Percentiles rank a stretch among this genome's conserved stretches.
Conservation (phyloP, 2,797 vertebrate species). For the Naso thynnoides region DNA sequence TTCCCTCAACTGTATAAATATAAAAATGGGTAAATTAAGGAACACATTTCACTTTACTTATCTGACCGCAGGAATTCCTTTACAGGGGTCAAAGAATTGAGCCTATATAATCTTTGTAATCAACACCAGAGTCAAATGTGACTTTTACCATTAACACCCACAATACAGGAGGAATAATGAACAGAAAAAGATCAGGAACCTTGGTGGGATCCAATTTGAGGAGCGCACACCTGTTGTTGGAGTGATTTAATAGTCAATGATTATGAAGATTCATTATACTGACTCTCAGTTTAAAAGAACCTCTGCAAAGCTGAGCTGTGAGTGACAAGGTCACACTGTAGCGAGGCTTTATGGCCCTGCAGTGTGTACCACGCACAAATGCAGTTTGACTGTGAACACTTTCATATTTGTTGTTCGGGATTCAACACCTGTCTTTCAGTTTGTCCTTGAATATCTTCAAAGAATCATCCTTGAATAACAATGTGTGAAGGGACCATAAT, state of each 20-base stretch:
- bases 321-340: constrained; percentile 45
- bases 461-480: constrained; percentile 59
- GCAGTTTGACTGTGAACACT: constrained; percentile 18
- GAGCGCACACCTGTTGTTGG: constrained; percentile 24
- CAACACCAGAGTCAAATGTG: constrained; percentile 65
- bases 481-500: constrained; percentile 27
- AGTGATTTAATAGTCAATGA: constrained; percentile 46
- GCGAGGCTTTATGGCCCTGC: not conserved
- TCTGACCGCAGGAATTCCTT: constrained; percentile 69
- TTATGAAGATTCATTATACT: constrained; percentile 50
- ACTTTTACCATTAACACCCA: constrained; percentile 63
- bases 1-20: constrained; percentile 13
- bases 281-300: constrained; percentile 21
- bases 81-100: constrained; percentile 63
- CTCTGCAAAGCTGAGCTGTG: not conserved
- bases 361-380: constrained; percentile 3
- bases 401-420: constrained; percentile 53
- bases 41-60: constrained; percentile 64
- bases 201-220: constrained; percentile 19
- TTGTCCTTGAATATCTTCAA: constrained; percentile 59
- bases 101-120: constrained; percentile 59
- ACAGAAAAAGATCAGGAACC: constrained; percentile 40
- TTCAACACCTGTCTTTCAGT: constrained; percentile 39
- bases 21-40: constrained; percentile 31
- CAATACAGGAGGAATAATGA: constrained; percentile 66